These are phyloP conservation scores for Stichodactyla helianthus DNA, from an alignment of 64 coral and sea anemone genomes.

Conservation along the genomic window DNA sequence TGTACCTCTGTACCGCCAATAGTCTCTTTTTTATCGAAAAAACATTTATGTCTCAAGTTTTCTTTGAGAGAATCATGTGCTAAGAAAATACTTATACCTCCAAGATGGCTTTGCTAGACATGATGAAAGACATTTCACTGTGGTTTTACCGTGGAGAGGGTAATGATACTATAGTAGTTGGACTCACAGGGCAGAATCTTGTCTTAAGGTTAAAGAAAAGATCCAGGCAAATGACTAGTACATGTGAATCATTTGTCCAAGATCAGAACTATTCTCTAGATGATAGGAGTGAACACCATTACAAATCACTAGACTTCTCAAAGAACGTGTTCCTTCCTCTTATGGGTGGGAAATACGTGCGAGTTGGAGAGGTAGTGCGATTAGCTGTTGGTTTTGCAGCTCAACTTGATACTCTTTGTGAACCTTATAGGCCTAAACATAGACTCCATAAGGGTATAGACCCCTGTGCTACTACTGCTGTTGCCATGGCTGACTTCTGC, in stretches of 20 bases:
- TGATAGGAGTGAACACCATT: neutral
- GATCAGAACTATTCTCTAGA: neutral
- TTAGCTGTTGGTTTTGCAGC: conserved; percentile 43
- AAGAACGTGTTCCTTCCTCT: conserved; percentile 55
- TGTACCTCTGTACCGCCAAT: neutral
- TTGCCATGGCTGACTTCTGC: conserved; percentile 82
- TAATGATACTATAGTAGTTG: conserved; percentile 65
- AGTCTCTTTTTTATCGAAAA: neutral
- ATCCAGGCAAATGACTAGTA: neutral
- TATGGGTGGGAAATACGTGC: conserved; percentile 65
- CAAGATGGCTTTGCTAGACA: neutral
- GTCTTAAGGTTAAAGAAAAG: conserved; percentile 71
- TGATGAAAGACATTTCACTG: conserved; percentile 17
- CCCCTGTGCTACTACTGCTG: conserved; percentile 16
- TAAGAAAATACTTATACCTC: too few species aligned
- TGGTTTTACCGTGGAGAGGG: conserved; percentile 86
- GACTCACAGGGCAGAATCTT: conserved; percentile 17
- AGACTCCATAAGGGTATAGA: conserved; percentile 65
- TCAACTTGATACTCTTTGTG: conserved; percentile 41
- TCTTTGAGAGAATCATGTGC: too few species aligned
- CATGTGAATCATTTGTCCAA: neutral
- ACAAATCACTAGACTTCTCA: conserved; percentile 50
- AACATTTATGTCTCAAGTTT: too few species aligned
- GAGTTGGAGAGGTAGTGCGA: conserved; percentile 40
- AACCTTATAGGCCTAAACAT: conserved; percentile 33